Evolutionary conservation across 2,113 vertebrate genomes (phyloP).

Genomic region (Spermophilus dauricus): DNA sequence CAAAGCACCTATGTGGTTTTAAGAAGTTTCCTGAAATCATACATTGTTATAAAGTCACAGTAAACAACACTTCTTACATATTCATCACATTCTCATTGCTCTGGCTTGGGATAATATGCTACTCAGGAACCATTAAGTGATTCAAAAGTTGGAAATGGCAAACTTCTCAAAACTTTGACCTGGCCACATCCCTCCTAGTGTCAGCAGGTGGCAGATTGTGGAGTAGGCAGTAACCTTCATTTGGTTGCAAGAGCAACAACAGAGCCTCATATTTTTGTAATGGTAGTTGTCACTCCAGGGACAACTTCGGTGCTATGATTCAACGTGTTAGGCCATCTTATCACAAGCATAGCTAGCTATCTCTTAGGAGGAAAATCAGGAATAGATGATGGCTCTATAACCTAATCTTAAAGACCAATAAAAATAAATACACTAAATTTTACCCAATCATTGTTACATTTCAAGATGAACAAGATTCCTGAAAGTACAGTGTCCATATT

Average conservation of each 20-base stretch:
- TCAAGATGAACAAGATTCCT: neutral
- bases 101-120: neutral
- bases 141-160: neutral
- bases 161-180: neutral
- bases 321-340: neutral
- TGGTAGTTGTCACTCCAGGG: neutral
- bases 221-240: neutral
- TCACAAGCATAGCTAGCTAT: neutral
- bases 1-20: neutral
- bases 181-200: neutral
- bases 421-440: neutral
- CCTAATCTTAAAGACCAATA: neutral
- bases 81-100: neutral
- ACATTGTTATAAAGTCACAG: neutral
- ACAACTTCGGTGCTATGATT: neutral
- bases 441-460: neutral
- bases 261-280: neutral
- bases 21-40: neutral
- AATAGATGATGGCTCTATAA: neutral
- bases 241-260: neutral
- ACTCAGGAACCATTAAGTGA: neutral
- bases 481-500: neutral
- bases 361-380: neutral
- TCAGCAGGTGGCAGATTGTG: neutral
- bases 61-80: neutral